Conservation (phyloP, 2,888 invertebrate species). For the Hypselothyrea guttata region DNA sequence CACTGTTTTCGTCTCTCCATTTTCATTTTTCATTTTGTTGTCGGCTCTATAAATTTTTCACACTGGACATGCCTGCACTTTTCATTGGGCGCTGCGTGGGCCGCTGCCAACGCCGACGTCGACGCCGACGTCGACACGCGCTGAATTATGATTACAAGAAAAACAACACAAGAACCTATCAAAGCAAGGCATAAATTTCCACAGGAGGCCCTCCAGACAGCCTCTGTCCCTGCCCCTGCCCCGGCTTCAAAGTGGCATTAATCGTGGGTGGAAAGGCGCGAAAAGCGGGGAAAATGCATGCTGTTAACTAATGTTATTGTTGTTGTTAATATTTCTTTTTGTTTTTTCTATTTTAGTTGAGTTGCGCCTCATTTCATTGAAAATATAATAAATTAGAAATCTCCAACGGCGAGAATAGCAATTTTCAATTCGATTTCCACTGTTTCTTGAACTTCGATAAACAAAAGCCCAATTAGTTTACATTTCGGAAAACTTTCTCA, state of each 20-base stretch:
- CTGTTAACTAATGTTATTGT: slow-evolving; percentile 29
- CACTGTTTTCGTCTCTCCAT: slow-evolving; percentile 19
- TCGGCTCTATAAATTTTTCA: slow-evolving; percentile 54
- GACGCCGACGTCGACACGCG: slow-evolving; percentile 51
- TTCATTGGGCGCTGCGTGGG: slow-evolving; percentile 49
- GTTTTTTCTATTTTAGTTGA: slow-evolving; percentile 13
- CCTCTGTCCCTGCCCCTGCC: no score
- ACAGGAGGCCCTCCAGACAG: slow-evolving; percentile 24
- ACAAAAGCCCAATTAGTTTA: background rate
- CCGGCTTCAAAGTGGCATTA: slow-evolving; percentile 17
- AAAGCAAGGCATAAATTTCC: slow-evolving; percentile 68
- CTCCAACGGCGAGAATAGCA: no score
- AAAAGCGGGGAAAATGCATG: slow-evolving; percentile 43
- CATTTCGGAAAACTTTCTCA: background rate
- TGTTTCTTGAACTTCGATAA: no score
- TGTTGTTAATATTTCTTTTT: slow-evolving; percentile 14
- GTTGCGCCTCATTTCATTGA: slow-evolving; percentile 25
- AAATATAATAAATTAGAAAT: slow-evolving; percentile 20
- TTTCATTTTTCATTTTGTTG: slow-evolving; percentile 32
- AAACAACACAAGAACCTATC: slow-evolving; percentile 49
- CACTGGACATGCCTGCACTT: slow-evolving; percentile 54
- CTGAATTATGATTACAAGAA: slow-evolving; percentile 67
- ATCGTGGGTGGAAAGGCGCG: slow-evolving; percentile 47
- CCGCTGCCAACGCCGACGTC: slow-evolving; percentile 9
- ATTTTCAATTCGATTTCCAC: no score